Conservation (phyloP, 1,140 invertebrate genomes). For the Manduca sexta region DNA sequence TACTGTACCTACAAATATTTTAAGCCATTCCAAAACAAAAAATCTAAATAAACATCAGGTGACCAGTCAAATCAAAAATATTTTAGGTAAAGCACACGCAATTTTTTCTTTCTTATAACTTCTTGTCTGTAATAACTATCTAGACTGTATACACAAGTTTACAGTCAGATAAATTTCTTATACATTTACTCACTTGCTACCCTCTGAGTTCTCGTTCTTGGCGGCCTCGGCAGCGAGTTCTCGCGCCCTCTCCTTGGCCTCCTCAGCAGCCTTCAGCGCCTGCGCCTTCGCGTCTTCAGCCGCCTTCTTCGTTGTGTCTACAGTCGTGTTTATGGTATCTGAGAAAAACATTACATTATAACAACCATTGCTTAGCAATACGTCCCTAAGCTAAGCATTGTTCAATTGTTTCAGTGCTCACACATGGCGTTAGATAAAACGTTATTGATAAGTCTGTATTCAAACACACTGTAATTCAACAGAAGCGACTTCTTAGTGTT, state of each 20-base stretch:
- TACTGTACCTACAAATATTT: too few species aligned
- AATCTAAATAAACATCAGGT: too few species aligned
- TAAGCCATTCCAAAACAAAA: too few species aligned
- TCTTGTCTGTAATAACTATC: too few species aligned
- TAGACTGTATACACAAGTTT: too few species aligned
- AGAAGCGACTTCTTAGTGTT: neutral
- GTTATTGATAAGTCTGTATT: neutral
- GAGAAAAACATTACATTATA: constrained; percentile 9
- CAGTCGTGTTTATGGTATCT: constrained; percentile 64
- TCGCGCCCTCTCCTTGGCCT: constrained; percentile 57
- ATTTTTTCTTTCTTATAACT: too few species aligned
- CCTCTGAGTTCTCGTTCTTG: constrained; percentile 53
- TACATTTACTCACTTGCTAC: constrained; percentile 52
- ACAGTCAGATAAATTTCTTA: too few species aligned
- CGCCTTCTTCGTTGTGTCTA: constrained; percentile 65
- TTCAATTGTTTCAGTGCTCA: neutral
- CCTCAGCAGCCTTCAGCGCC: constrained; percentile 46
- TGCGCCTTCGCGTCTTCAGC: constrained; percentile 40
- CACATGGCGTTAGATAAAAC: constrained; percentile 1
- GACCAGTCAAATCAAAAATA: too few species aligned
- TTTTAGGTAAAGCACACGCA: too few species aligned
- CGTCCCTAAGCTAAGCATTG: neutral
- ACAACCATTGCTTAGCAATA: neutral
- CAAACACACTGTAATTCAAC: constrained; percentile 2
- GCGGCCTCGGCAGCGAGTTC: constrained; percentile 55